phyloP scores from a whole-genome alignment of 2,888 invertebrate species.

The Acrobasis repandana region DNA sequence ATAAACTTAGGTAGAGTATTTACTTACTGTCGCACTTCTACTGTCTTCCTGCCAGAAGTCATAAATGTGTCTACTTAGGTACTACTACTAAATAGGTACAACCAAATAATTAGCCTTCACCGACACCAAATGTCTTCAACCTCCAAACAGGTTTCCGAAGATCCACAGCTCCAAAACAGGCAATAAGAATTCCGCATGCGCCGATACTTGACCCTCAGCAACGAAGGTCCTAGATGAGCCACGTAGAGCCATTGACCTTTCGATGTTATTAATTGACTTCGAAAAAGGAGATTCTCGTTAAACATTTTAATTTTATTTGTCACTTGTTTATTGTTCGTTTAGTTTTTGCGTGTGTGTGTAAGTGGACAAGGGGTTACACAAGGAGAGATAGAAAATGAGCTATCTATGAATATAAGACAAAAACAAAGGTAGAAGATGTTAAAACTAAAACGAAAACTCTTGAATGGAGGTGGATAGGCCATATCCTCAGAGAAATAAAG shows the following conservation, averaged over 20 bases:
- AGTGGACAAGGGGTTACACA: too few species aligned
- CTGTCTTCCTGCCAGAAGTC: not conserved
- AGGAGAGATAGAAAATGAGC: too few species aligned
- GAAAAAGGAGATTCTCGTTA: conserved; percentile 4
- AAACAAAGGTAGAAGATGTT: too few species aligned
- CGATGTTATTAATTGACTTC: conserved; percentile 16
- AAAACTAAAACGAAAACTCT: too few species aligned
- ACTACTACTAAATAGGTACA: not conserved
- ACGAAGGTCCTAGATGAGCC: conserved; percentile 26
- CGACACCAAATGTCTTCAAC: not conserved
- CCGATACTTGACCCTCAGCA: conserved; percentile 16
- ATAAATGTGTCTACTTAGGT: not conserved
- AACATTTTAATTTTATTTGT: not conserved
- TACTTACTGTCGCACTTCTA: not conserved
- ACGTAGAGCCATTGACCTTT: conserved; percentile 28
- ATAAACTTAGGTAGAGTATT: too few species aligned
- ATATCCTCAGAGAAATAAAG: too few species aligned
- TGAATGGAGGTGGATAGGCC: too few species aligned
- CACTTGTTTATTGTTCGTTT: not conserved
- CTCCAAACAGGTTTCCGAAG: conserved; percentile 9
- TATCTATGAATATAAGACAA: too few species aligned
- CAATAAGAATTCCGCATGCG: conserved; percentile 16
- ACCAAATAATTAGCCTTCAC: not conserved
- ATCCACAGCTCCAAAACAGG: conserved; percentile 10
- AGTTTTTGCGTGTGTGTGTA: too few species aligned